Evolutionary conservation across 2,888 invertebrate species (phyloP), one percentile per base, ranked within the genome.

Genomic region (Lasioglossum oenotherae): DNA sequence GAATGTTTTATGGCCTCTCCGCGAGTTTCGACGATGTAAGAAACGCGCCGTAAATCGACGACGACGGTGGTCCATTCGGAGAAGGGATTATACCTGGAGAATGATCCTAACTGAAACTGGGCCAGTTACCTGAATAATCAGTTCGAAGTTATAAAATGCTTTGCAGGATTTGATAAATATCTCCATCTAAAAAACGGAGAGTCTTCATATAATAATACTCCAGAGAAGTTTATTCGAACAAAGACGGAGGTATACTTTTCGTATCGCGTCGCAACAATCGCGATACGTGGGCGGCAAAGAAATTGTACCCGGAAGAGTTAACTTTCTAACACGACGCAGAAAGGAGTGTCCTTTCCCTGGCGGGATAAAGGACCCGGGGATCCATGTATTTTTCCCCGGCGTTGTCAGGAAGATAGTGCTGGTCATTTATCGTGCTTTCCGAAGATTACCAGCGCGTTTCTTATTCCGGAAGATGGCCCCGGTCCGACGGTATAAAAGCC

Each of bases 401-500:
- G 64, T 74, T 72, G 82, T 79, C 79, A 27, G 77, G 44, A 82
- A 60, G 78, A 74, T 82, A 80, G 72, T 81, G 38, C 53, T 64
- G 31, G 71, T 49, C 79, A 88, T 88, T 78, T 78, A 79, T 84
- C 78, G 57, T 78, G 46, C 57, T 69, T 83, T 35, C 72, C 46
- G 49, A 84, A 86, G 82, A 88, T 88, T 86, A 84, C 78, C 23
- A 60, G 64, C 14, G 81, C 76, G 73, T 27, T 75, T 57, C 64
- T 41, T 19, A 19, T n/a, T 35, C 19, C 23, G 16, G 38, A 35
- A 14, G 69, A 10, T 27, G 31, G 74, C 38, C 71, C 38, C 38
- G 12, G 71, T 72, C 41, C 31, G 44, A 31, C 44, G 38, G 49
- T 38, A 53, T 49, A 73, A 77, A 46, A 69, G 49, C 31, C 38